Percentiles rank a stretch among this genome's conserved stretches.
These are phyloP conservation scores for Todiramphus chloris DNA, from an alignment of 2,113 vertebrate genomes.

Conservation along the genomic window DNA sequence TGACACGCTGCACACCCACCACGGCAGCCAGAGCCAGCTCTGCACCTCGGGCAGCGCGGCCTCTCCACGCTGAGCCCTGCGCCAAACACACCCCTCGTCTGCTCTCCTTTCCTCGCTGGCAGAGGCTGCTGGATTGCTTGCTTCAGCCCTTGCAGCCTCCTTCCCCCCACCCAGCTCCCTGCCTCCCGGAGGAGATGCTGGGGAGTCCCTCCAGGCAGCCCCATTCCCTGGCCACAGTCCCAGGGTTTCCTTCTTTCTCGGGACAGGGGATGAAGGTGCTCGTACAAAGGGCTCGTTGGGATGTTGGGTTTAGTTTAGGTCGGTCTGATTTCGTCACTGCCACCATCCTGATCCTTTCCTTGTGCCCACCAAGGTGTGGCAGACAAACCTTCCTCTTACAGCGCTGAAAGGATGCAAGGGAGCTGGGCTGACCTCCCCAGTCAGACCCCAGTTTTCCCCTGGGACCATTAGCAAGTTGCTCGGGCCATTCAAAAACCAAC, in stretches of 20 bases:
- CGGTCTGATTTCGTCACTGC: background rate
- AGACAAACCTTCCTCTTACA: background rate
- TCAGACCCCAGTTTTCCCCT: background rate
- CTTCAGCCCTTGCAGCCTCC: background rate
- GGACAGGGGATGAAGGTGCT: background rate
- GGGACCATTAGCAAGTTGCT: background rate
- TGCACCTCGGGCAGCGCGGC: accelerated
- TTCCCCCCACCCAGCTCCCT: background rate
- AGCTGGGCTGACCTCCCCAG: background rate
- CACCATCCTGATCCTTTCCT: background rate
- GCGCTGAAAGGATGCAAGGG: background rate
- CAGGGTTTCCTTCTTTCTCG: background rate
- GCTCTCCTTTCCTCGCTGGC: background rate
- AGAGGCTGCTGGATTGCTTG: background rate
- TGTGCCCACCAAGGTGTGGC: background rate
- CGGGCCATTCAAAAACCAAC: background rate
- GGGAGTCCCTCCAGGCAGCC: background rate
- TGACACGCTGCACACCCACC: background rate
- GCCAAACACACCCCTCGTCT: background rate
- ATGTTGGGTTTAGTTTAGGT: background rate
- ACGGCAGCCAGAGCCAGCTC: background rate
- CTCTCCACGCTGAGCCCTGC: background rate
- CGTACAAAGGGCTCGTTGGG: background rate
- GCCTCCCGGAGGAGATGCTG: background rate
- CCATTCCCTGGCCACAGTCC: background rate